Base-by-base conservation (phyloP, 2,797 vertebrate species). In the Hafferia zeledoni region DNA sequence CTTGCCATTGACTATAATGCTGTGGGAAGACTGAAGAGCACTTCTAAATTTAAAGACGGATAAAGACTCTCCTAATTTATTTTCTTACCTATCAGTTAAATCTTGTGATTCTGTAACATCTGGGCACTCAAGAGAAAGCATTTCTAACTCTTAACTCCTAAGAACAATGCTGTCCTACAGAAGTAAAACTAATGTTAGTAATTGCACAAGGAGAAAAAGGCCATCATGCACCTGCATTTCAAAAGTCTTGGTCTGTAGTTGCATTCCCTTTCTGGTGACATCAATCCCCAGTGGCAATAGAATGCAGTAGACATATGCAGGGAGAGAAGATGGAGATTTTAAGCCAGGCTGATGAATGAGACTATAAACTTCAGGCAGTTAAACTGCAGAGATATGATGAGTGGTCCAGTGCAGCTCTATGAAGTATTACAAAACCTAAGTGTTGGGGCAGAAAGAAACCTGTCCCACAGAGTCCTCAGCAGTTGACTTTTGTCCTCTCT, bases 401-500 rank as follows among this genome's bases (percentile, higher is more conserved):
- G 39, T 35, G 53, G 30, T 24, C 72, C 79, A 35, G 74, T 25
- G 25, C 43, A 88, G 65, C 33, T 77, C 52, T 28, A 6, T 16
- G 9, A 87, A 74, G 19, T 16, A 30, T n/a, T 57, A 47, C 24
- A 70, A 82, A 92, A 55, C 23, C 37, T 23, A 46, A 77, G 13
- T 2, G 12, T 0, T 31, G 37, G n/a, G 39, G 24, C 10, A 37
- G 13, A 18, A 41, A 37, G 33, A 39, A 79, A 46, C 23, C 69
- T 56, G 37, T 86, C 31, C 56, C 4, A 0, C 6, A 13, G 59
- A 88, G 41, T 49, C 31, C 67, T 61, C 70, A 84, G 77, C 74
- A 67, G 37, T 87, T 97, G 94, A 93, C 64, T 93, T 23, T 63
- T 72, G 52, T 91, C 74, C 52, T 68, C 30, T 68, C 70, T 25